Conservation (phyloP, 2,797 vertebrate genomes). For the Cetoscarus ocellatus region DNA sequence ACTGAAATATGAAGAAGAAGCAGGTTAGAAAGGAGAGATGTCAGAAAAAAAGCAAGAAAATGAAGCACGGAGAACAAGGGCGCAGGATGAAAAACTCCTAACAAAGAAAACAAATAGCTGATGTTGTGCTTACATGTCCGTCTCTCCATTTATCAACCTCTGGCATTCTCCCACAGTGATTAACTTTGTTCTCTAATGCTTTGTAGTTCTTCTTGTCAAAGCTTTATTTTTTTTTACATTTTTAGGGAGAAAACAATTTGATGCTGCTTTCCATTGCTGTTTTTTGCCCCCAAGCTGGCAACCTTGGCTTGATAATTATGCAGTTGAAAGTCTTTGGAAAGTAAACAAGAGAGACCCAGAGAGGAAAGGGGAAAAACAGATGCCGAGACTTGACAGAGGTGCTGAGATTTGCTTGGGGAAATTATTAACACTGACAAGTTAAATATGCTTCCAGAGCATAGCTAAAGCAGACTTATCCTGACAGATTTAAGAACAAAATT, state of each 20-base stretch:
- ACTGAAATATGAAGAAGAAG: conserved; percentile 3
- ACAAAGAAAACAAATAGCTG: conserved; percentile 70
- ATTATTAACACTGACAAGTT: conserved; percentile 32
- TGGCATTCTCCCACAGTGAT: conserved; percentile 70
- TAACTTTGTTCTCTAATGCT: conserved; percentile 75
- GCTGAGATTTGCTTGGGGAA: conserved; percentile 48
- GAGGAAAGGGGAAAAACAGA: conserved; percentile 41
- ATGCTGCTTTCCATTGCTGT: conserved; percentile 55
- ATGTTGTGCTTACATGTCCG: conserved; percentile 69
- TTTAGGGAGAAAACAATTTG: conserved; percentile 48
- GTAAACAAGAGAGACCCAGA: conserved; percentile 59
- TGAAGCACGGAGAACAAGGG: conserved; percentile 14
- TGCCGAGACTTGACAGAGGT: conserved; percentile 47
- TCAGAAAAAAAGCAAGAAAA: conserved; percentile 21
- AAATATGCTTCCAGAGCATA: conserved; percentile 26
- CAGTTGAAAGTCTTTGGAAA: conserved; percentile 55
- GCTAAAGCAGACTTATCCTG: conserved; percentile 2
- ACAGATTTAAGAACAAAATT: conserved; percentile 5
- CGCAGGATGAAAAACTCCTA: conserved; percentile 17
- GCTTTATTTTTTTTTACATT: conserved; percentile 36
- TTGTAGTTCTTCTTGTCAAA: conserved; percentile 65
- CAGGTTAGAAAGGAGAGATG: conserved; percentile 26
- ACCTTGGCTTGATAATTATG: conserved; percentile 69
- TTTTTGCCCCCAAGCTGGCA: conserved; percentile 47
- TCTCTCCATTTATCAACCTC: conserved; percentile 70